A percentile compares a stretch with the other conserved stretches of the same genome.
Conservation (phyloP, 2,113 vertebrate genomes). For the Gyps fulvus region DNA sequence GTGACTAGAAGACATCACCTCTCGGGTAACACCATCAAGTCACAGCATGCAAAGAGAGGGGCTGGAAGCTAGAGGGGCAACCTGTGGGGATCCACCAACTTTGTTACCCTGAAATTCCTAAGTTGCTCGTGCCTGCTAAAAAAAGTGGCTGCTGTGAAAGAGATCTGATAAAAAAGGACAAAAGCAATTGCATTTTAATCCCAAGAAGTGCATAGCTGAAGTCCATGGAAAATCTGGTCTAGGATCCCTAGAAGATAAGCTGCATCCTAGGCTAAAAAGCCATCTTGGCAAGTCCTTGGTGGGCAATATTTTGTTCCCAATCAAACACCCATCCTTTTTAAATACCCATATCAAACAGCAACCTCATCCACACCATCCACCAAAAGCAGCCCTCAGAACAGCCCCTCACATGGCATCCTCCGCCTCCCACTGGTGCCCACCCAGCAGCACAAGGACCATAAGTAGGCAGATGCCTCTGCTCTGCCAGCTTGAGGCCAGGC, state of each 20-base stretch:
- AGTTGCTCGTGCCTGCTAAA: not conserved
- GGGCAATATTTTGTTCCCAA: not conserved
- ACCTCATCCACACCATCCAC: not conserved
- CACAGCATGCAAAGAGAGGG: not conserved
- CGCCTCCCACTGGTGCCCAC: not conserved
- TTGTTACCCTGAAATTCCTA: not conserved
- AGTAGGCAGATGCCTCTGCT: not conserved
- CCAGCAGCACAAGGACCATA: not conserved
- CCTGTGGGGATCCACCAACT: not conserved
- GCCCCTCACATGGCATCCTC: not conserved
- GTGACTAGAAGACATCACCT: not conserved
- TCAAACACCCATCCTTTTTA: not conserved
- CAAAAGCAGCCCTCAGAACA: not conserved
- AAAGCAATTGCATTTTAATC: not conserved
- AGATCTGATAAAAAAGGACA: not conserved
- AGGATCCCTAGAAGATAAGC: not conserved
- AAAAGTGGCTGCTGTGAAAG: not conserved
- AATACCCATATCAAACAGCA: not conserved
- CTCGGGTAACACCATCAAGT: not conserved
- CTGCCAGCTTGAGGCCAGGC: not conserved
- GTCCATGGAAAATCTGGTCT: not conserved
- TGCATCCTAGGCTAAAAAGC: not conserved
- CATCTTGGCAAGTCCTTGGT: not conserved
- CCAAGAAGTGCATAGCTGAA: accelerated
- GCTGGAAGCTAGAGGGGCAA: not conserved